These are phyloP conservation scores for Styela plicata DNA, from an alignment of 23 tunicate species.

Conservation along the genomic window DNA sequence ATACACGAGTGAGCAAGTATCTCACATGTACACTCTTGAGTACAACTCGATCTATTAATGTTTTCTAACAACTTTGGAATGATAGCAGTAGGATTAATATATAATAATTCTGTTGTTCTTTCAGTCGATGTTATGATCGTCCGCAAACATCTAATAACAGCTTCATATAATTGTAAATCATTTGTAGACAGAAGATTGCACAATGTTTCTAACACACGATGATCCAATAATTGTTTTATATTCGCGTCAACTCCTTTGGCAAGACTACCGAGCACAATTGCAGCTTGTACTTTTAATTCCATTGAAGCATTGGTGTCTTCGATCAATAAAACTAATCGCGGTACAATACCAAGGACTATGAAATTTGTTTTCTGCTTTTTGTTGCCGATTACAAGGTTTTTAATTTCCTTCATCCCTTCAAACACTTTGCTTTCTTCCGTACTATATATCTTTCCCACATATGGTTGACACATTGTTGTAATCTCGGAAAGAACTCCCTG, in stretches of 20 bases:
- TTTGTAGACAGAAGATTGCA: conserved; percentile 34
- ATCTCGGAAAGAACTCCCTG: conserved; percentile 30
- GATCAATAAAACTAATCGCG: conserved; percentile 51
- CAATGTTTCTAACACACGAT: conserved; percentile 52
- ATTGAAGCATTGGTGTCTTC: conserved; percentile 42
- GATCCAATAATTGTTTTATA: conserved; percentile 48
- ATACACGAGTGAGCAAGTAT: conserved; percentile 60
- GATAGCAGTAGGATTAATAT: conserved; percentile 37
- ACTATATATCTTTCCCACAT: conserved; percentile 51
- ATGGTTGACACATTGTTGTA: conserved; percentile 56
- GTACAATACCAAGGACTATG: conserved; percentile 56
- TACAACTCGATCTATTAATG: conserved; percentile 58
- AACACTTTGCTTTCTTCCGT: conserved; percentile 25
- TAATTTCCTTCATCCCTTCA: conserved; percentile 77
- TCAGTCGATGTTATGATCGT: conserved; percentile 54
- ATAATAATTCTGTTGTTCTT: conserved; percentile 16
- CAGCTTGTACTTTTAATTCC: conserved; percentile 55
- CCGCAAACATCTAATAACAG: conserved; percentile 68
- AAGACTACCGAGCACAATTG: conserved; percentile 78
- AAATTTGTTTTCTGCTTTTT: conserved; percentile 80
- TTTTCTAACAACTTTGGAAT: conserved; percentile 39
- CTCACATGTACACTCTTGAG: conserved; percentile 86
- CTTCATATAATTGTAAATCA: conserved; percentile 75
- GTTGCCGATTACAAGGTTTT: conserved; percentile 81
- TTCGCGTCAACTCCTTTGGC: conserved; percentile 79